Evolutionary conservation across 2,113 vertebrate genomes (phyloP), one percentile per base, ranked within the genome.

Genomic region (Oenanthe oenanthe): DNA sequence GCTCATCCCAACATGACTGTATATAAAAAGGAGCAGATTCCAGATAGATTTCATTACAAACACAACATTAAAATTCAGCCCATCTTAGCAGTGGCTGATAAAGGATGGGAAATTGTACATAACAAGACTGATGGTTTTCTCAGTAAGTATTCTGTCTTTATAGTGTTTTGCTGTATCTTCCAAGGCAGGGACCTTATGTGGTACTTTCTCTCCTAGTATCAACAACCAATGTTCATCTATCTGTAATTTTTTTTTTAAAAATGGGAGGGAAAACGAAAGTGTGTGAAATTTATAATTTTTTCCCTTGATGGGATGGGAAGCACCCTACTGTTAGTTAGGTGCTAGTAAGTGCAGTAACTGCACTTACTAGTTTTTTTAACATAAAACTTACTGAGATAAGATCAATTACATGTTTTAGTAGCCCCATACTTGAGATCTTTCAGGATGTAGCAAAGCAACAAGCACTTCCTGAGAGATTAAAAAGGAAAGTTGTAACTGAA

Each of bases 1-100:
- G 98, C 98, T 22, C 98, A 99, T 88, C 98, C 99, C 28, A 98
- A 98, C 96, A 98, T 99, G 97, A 95, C 96, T 34, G 99, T 98
- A 6, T 99, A 98, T 95, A 99, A 98, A 97, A 99, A 98, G 89
- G 98, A 99, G 47, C 96, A 98, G 54, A 97, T 99, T 77, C 99
- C 98, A 4, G 96, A 97, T 11, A 98, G 97, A 87, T 98, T 98
- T 60, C 98, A 98, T 91, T 99, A 99, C 91, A 98, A 95, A 79
- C 96, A 98, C 96, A 99, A 98, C 85, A n/a, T 1, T 26, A 97
- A 97, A 95, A 98, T 99, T 93, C 99, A 99, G 97, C 99, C 99
- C 4, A 97, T 99, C 61, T 87, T 99, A 60, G 92, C 98, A 4
- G 97, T 99, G 89, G 99, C 98, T 73, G 98, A 98, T 29, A 94